phyloP scores from a whole-genome alignment of 2,888 invertebrate species.

The Petrophora chlorosata region DNA sequence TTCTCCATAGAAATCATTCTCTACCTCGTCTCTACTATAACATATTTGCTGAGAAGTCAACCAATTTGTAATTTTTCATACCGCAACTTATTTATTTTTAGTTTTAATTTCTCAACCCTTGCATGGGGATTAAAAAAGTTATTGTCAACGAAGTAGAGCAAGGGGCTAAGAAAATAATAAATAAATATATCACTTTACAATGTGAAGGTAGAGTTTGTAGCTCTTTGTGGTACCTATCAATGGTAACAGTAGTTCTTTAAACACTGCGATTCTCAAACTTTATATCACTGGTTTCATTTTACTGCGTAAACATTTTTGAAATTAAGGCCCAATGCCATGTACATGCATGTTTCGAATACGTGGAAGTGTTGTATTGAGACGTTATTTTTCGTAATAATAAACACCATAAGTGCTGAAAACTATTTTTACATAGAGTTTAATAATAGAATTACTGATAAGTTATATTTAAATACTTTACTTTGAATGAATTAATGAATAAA shows the following conservation, averaged over 20 bases:
- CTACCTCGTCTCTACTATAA: constrained; percentile 35
- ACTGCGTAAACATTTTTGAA: too few relatives aligned
- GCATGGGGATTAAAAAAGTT: constrained; percentile 57
- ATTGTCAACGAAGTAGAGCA: constrained; percentile 57
- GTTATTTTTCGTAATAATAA: too few relatives aligned
- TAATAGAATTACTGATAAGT: too few relatives aligned
- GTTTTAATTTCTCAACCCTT: constrained; percentile 47
- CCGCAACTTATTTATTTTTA: constrained; percentile 50
- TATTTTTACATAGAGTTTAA: too few relatives aligned
- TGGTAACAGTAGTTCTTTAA: constrained; percentile 58
- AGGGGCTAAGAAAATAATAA: constrained; percentile 73
- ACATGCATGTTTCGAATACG: too few relatives aligned
- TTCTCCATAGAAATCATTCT: constrained; percentile 41
- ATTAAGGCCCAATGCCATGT: too few relatives aligned
- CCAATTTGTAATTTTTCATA: constrained; percentile 77
- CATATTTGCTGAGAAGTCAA: constrained; percentile 59
- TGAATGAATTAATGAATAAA: too few relatives aligned
- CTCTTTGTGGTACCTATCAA: constrained; percentile 78
- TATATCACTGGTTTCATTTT: too few relatives aligned
- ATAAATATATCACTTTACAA: constrained; percentile 82
- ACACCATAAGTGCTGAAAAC: too few relatives aligned
- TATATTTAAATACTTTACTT: too few relatives aligned
- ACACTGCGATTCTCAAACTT: constrained; percentile 56
- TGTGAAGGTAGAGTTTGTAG: constrained; percentile 68
- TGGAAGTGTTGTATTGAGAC: too few relatives aligned